Conservation (phyloP, 2,113 vertebrate species). For the Dendropsophus ebraccatus region DNA sequence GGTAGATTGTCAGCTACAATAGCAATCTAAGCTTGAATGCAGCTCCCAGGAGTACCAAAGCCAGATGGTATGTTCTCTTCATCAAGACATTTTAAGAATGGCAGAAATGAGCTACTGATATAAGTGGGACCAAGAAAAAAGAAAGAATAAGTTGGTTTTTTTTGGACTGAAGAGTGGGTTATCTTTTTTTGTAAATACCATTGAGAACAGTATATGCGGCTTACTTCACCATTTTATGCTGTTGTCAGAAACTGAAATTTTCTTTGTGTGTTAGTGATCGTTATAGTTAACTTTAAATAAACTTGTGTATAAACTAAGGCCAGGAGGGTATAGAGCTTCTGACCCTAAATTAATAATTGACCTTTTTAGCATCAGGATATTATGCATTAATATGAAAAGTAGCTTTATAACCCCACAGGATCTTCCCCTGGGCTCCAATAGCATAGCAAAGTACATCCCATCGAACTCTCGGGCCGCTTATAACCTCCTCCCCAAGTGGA, state of each 20-base stretch:
- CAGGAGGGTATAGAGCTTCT: not conserved
- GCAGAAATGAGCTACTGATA: slow-evolving; percentile 12
- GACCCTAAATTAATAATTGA: not conserved
- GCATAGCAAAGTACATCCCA: too few relatives aligned
- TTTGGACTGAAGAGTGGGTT: not conserved
- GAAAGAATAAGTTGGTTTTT: not conserved
- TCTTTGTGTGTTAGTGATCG: not conserved
- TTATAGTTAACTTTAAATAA: not conserved
- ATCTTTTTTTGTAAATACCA: not conserved
- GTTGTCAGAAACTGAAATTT: not conserved
- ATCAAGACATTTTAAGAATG: slow-evolving; percentile 15
- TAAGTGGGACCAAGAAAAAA: not conserved
- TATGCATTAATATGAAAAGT: too few relatives aligned
- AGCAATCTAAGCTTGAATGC: not conserved
- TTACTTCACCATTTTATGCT: slow-evolving; percentile 7
- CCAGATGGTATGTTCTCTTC: slow-evolving; percentile 27
- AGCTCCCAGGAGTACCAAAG: slow-evolving; percentile 26
- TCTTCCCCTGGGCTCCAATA: too few relatives aligned
- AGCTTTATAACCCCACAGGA: too few relatives aligned
- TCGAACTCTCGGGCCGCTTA: too few relatives aligned
- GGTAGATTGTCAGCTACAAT: slow-evolving; percentile 30
- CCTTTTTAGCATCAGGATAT: too few relatives aligned
- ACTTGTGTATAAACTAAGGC: too few relatives aligned
- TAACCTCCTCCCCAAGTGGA: too few relatives aligned
- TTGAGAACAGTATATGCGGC: not conserved